These are phyloP conservation scores for Australoheros scitulus DNA, from an alignment of 2,113 vertebrate genomes.

Conservation along the genomic window DNA sequence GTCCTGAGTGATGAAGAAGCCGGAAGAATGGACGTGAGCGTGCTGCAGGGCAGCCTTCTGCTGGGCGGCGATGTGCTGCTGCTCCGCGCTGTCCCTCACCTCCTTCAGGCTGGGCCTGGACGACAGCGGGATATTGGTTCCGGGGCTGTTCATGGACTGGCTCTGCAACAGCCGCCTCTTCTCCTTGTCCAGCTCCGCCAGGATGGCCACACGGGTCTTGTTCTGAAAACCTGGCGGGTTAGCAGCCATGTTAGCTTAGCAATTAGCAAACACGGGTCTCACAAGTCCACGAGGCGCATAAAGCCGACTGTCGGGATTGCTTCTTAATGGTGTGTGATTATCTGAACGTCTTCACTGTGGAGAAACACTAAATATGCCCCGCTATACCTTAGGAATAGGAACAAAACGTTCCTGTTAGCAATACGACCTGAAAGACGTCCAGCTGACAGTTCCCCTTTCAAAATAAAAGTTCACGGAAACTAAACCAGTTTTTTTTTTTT, in stretches of 20 bases:
- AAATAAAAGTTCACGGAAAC: background rate
- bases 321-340: background rate
- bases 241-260: constrained; percentile 6
- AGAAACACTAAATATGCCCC: background rate
- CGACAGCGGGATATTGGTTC: constrained; percentile 85
- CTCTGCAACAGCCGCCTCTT: constrained; percentile 94
- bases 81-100: constrained; percentile 93
- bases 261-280: background rate
- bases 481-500: background rate
- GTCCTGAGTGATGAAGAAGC: constrained; percentile 98
- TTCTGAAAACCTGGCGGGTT: constrained; percentile 82
- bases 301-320: too few species aligned
- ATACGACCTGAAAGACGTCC: background rate
- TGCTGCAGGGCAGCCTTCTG: constrained; percentile 97
- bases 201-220: constrained; percentile 95
- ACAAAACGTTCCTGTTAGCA: background rate
- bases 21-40: constrained; percentile 93
- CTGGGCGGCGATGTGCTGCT: constrained; percentile 95
- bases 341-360: background rate
- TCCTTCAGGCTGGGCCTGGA: constrained; percentile 88
- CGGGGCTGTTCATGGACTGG: constrained; percentile 90
- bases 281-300: background rate
- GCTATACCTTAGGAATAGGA: background rate
- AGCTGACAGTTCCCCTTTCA: background rate
- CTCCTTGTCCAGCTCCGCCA: constrained; percentile 96